A percentile compares a stretch with the other conserved stretches of the same genome.
Conservation (phyloP, 1,140 invertebrate species). For the Brachionus rotundiformis region DNA sequence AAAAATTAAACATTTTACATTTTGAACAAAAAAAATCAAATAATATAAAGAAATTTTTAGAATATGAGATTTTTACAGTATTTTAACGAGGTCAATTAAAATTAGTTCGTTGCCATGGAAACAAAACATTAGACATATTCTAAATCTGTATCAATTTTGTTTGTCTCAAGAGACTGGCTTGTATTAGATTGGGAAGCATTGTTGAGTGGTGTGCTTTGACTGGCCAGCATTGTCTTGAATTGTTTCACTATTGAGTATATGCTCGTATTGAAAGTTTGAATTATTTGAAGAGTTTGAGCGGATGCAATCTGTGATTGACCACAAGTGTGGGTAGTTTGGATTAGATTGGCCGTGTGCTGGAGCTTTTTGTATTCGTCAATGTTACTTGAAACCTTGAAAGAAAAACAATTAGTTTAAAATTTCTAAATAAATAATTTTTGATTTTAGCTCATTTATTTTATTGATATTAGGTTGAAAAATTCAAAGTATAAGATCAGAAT, state of each 20-base stretch:
- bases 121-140: conserved; percentile 22
- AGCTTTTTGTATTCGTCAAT: conserved; percentile 21
- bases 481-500: too few species aligned
- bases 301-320: neutral
- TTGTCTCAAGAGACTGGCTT: neutral
- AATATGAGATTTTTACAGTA: neutral
- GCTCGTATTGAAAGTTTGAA: conserved; percentile 44
- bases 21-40: conserved; percentile 20
- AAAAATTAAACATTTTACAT: conserved; percentile 40
- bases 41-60: neutral
- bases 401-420: neutral
- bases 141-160: conserved; percentile 27
- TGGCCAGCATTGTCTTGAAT: neutral
- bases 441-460: too few species aligned
- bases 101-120: conserved; percentile 37
- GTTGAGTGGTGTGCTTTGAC: neutral
- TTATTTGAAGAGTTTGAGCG: conserved; percentile 37
- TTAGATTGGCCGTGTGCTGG: conserved; percentile 22
- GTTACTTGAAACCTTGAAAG: neutral
- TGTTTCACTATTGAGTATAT: conserved; percentile 46
- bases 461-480: too few species aligned
- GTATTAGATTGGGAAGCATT: conserved; percentile 2
- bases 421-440: too few species aligned
- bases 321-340: neutral
- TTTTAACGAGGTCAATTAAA: conserved; percentile 17